Percentiles rank a stretch among this genome's conserved stretches.
phyloP scores from a whole-genome alignment of 2,888 invertebrate species.

The Sericinus montela region DNA sequence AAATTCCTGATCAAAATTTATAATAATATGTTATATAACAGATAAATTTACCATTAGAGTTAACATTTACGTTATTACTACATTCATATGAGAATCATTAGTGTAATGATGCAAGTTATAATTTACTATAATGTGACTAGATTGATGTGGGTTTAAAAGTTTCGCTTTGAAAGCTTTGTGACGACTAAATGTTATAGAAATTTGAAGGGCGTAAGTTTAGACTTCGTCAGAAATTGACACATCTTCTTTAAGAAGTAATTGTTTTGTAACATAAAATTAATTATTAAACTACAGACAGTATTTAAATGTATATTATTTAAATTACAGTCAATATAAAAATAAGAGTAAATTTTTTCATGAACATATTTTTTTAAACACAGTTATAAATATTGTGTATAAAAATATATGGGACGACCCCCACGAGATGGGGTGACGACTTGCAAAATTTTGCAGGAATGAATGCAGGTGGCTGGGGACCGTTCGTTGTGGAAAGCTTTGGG shows the following conservation, averaged over 20 bases:
- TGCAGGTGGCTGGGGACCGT: no score
- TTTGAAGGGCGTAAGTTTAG: not conserved
- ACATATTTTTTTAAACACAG: no score
- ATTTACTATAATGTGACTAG: constrained; percentile 4
- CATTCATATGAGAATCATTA: not conserved
- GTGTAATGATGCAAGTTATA: constrained; percentile 7
- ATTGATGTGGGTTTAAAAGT: constrained; percentile 8
- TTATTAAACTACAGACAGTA: no score
- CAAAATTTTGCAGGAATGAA: no score
- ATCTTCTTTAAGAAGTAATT: not conserved
- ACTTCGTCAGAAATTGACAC: not conserved
- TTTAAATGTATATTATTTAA: no score
- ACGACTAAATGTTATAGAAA: constrained; percentile 1
- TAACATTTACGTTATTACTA: constrained; percentile 1
- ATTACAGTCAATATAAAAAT: no score
- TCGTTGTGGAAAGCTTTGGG: no score
- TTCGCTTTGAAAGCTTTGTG: constrained; percentile 5
- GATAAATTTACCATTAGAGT: not conserved
- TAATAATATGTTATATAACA: not conserved
- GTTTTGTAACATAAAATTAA: not conserved
- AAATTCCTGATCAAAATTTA: no score
- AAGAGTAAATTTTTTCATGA: no score
- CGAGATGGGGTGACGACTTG: no score
- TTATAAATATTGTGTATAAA: no score
- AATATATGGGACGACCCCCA: no score